Evolutionary conservation across 2,113 vertebrate genomes (phyloP).

Genomic region (Ochotona princeps): DNA sequence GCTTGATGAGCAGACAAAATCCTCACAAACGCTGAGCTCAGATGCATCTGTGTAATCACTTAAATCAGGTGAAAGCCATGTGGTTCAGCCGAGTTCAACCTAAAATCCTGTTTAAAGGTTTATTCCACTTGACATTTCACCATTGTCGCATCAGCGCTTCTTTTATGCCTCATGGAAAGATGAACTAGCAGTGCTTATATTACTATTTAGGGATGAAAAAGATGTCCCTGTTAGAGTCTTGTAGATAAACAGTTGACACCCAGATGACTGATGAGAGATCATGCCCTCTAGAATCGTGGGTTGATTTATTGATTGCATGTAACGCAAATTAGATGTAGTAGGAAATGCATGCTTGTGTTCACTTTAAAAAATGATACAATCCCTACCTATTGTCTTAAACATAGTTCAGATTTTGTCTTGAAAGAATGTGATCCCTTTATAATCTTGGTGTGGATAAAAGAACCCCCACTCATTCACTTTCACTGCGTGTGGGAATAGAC

Average conservation of each 20-base stretch:
- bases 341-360: background rate
- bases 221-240: background rate
- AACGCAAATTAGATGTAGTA: background rate
- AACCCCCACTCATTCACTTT: background rate
- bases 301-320: conserved; percentile 10
- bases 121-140: background rate
- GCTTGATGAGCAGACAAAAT: conserved; percentile 44
- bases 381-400: background rate
- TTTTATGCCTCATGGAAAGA: background rate
- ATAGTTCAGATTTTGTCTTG: background rate
- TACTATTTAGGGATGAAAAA: background rate
- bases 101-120: conserved; percentile 35
- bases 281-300: background rate
- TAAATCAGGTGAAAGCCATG: background rate
- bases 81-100: background rate
- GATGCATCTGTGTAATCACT: background rate
- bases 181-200: background rate
- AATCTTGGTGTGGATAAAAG: background rate
- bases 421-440: background rate
- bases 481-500: background rate
- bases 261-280: background rate
- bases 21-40: background rate
- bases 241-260: background rate
- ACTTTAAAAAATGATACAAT: conserved; percentile 21
- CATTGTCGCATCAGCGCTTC: background rate